phyloP scores from a whole-genome alignment of 2,113 vertebrate genomes.

The Ammodytes marinus region DNA sequence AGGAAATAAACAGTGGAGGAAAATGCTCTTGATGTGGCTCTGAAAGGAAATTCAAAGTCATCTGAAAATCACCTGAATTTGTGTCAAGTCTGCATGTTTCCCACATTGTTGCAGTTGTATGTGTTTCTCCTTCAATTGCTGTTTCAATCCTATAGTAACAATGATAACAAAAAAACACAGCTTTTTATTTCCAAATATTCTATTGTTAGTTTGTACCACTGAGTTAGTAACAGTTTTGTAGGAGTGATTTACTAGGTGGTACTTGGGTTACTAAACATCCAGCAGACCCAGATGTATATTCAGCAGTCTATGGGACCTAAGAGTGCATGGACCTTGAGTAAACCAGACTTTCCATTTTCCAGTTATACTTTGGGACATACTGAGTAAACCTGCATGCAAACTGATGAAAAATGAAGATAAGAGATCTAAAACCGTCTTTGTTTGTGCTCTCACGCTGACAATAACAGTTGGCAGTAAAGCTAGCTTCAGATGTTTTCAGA shows the following conservation, averaged over 20 bases:
- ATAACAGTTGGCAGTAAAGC: neutral
- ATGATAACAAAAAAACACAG: neutral
- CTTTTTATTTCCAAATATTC: neutral
- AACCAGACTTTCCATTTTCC: slow-evolving; percentile 44
- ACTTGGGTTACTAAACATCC: slow-evolving; percentile 45
- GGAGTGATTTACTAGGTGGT: slow-evolving; percentile 53
- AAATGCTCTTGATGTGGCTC: no score
- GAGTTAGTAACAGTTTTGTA: neutral
- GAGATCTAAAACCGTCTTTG: neutral
- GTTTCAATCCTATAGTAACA: neutral
- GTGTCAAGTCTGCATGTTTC: neutral
- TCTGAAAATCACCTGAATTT: neutral
- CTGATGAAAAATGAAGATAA: neutral
- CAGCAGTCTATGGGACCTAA: slow-evolving; percentile 45
- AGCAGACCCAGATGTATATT: slow-evolving; percentile 47
- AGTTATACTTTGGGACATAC: neutral
- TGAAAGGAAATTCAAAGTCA: neutral
- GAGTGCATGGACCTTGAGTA: slow-evolving; percentile 22
- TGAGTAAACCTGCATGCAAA: neutral
- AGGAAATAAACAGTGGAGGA: no score
- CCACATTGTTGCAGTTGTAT: neutral
- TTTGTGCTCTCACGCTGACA: neutral
- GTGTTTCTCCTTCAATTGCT: neutral
- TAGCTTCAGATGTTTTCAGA: neutral
- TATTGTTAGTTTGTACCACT: neutral